Percentiles rank a stretch among this genome's conserved stretches.
Evolutionary conservation across 2,797 vertebrate species (phyloP).

Genomic region (Cryptoprocta ferox): DNA sequence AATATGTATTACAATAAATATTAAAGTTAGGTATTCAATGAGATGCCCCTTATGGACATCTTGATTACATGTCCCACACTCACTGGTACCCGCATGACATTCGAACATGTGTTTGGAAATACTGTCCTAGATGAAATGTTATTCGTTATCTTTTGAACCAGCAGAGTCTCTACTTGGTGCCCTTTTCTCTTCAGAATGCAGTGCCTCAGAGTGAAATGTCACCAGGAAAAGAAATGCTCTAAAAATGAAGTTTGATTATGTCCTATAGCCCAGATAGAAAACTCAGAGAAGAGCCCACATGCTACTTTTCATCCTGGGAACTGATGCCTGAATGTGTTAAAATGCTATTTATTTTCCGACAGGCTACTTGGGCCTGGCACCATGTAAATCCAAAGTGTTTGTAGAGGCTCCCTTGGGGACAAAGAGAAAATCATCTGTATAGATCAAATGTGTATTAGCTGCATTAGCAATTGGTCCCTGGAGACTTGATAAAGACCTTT

Average conservation of each 20-base stretch:
- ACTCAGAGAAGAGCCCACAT: slow-evolving; percentile 31
- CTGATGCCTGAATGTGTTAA: slow-evolving; percentile 62
- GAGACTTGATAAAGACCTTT: slow-evolving; percentile 76
- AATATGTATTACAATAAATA: not conserved
- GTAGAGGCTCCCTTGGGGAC: slow-evolving; percentile 71
- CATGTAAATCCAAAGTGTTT: slow-evolving; percentile 74
- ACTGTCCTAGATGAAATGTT: not conserved
- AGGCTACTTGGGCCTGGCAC: slow-evolving; percentile 68
- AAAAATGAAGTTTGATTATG: slow-evolving; percentile 76
- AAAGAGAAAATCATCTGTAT: slow-evolving; percentile 76
- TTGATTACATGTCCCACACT: not conserved
- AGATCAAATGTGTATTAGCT: slow-evolving; percentile 76
- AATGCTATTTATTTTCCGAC: slow-evolving; percentile 79
- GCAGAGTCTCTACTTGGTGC: not conserved
- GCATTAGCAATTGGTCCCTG: slow-evolving; percentile 71
- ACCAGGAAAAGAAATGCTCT: slow-evolving; percentile 66
- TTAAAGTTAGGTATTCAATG: not conserved
- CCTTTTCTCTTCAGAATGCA: slow-evolving; percentile 23
- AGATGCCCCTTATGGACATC: not conserved
- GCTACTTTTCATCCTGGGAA: slow-evolving; percentile 65
- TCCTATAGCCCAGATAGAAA: slow-evolving; percentile 58
- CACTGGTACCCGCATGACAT: no score
- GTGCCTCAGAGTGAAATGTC: slow-evolving; percentile 52
- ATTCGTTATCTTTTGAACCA: not conserved
- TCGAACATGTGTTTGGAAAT: not conserved